phyloP scores from a whole-genome alignment of 2,113 vertebrate species.

The Oxyruncus cristatus region DNA sequence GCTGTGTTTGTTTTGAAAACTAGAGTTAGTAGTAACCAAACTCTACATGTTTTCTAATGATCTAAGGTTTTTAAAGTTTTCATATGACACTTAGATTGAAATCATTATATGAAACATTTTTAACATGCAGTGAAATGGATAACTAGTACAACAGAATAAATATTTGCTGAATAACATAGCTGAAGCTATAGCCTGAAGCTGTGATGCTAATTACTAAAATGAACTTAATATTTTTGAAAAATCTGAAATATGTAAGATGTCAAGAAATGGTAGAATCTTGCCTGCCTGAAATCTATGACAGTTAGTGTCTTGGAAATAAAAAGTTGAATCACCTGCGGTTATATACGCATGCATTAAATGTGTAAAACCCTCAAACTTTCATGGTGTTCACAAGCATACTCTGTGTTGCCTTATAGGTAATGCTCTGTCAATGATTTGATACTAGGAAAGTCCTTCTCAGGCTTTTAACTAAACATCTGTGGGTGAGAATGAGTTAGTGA shows the following conservation, averaged over 20 bases:
- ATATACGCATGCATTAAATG: background rate
- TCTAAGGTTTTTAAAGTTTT: background rate
- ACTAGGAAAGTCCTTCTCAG: background rate
- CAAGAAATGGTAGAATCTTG: background rate
- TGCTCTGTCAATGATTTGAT: background rate
- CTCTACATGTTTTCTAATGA: background rate
- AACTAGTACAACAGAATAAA: background rate
- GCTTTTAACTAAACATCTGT: background rate
- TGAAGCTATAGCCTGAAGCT: background rate
- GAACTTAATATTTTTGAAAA: background rate
- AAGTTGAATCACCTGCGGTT: background rate
- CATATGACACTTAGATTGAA: background rate
- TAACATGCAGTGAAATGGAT: background rate
- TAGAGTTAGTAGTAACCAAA: background rate
- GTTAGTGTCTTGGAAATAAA: background rate
- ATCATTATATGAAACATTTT: background rate
- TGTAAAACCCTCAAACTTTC: background rate
- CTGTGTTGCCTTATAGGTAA: background rate
- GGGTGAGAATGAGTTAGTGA: background rate
- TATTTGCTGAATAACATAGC: background rate
- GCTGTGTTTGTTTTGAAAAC: background rate
- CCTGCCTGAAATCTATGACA: background rate
- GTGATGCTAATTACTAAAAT: background rate
- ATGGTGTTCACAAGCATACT: fast-evolving
- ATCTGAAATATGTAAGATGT: background rate